Conservation (phyloP, 2,888 invertebrate genomes). For the Polydesmus complanatus region DNA sequence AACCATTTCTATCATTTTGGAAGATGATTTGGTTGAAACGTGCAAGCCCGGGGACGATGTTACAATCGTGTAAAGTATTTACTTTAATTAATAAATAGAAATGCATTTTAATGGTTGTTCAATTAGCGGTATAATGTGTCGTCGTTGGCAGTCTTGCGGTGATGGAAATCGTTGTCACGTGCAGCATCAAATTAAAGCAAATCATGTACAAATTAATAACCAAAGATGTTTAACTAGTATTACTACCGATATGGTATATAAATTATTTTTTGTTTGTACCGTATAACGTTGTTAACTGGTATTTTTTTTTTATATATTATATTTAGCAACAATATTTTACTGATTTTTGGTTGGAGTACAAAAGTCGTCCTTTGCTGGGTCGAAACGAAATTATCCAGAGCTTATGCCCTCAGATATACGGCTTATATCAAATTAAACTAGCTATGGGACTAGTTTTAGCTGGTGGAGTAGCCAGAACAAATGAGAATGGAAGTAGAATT, state of each 20-base stretch:
- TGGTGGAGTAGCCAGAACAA: slow-evolving; percentile 37
- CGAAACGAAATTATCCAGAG: slow-evolving; percentile 63
- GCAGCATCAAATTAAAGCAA: slow-evolving; percentile 54
- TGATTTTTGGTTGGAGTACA: slow-evolving; percentile 55
- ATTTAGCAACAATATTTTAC: slow-evolving; percentile 48
- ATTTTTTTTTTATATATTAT: background rate
- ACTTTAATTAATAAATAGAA: background rate
- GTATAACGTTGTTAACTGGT: background rate
- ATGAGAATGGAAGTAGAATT: slow-evolving; percentile 40
- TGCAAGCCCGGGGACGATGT: slow-evolving; percentile 84
- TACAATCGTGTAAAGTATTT: slow-evolving; percentile 52
- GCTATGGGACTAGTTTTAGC: slow-evolving; percentile 53
- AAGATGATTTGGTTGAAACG: slow-evolving; percentile 70
- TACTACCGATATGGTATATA: slow-evolving; percentile 27
- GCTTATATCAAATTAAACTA: slow-evolving; percentile 72
- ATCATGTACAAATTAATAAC: slow-evolving; percentile 38
- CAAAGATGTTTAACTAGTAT: background rate
- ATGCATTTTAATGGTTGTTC: too few species aligned
- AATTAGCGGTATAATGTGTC: slow-evolving; percentile 60
- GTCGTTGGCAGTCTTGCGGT: slow-evolving; percentile 52
- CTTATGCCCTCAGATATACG: slow-evolving; percentile 76
- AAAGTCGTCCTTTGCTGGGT: slow-evolving; percentile 49
- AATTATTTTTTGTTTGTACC: background rate
- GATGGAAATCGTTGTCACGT: slow-evolving; percentile 50
- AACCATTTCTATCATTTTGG: slow-evolving; percentile 59